These are phyloP conservation scores for Danio aesculapii DNA, from an alignment of 2,797 vertebrate genomes.

Conservation along the genomic window DNA sequence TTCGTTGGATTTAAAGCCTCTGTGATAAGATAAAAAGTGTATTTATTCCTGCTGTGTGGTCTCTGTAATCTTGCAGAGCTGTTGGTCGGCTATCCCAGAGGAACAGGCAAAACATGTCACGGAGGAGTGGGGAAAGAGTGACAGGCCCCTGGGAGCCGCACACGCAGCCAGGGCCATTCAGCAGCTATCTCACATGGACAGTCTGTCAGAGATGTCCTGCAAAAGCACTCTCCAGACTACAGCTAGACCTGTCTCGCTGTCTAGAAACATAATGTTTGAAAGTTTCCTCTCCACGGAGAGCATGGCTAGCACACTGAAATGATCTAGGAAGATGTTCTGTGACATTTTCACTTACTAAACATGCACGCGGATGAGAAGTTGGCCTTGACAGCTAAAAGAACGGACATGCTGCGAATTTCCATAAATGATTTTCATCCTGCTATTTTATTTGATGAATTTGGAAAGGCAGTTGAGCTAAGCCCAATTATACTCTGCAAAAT, in stretches of 20 bases:
- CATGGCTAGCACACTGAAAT: background rate
- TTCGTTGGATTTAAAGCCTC: constrained; percentile 16
- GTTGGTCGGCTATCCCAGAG: constrained; percentile 55
- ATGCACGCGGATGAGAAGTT: constrained; percentile 4
- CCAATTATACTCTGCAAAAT: constrained; percentile 77
- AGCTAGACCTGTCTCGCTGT: constrained; percentile 40
- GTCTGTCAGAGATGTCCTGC: constrained; percentile 70
- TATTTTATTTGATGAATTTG: constrained; percentile 73
- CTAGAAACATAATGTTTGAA: constrained; percentile 38
- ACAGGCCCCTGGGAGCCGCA: constrained; percentile 60
- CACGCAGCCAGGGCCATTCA: constrained; percentile 65
- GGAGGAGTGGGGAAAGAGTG: constrained; percentile 62
- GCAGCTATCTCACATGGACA: constrained; percentile 62
- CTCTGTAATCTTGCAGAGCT: constrained; percentile 51
- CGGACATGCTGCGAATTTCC: constrained; percentile 3
- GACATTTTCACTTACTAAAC: constrained; percentile 34
- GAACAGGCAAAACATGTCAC: constrained; percentile 67
- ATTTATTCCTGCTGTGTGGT: constrained; percentile 29
- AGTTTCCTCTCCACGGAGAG: constrained; percentile 22
- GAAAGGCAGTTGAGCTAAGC: constrained; percentile 75
- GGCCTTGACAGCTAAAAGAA: constrained; percentile 23
- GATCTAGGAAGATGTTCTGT: constrained; percentile 38
- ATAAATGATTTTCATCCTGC: constrained; percentile 46
- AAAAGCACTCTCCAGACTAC: constrained; percentile 59
- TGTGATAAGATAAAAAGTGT: constrained; percentile 3